Evolutionary conservation across 2,888 invertebrate species (phyloP).

Genomic region (Diadromus collaris): DNA sequence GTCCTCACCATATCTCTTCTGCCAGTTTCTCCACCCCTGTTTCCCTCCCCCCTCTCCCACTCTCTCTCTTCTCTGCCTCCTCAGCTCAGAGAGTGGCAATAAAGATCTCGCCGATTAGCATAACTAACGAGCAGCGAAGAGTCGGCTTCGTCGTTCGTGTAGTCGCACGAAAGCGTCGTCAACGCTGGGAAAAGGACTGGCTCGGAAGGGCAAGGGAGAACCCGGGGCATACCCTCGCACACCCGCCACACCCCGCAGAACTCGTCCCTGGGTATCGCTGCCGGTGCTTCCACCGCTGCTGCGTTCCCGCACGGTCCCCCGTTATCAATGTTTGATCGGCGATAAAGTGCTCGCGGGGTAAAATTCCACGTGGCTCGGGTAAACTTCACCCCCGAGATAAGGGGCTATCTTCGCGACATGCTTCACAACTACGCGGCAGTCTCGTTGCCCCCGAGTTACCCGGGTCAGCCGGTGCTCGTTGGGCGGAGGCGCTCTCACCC

Average conservation of each 20-base stretch:
- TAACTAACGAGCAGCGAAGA: constrained; percentile 53
- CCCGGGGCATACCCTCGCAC: constrained; percentile 15
- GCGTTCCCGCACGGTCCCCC: constrained; percentile 38
- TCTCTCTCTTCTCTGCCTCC: constrained; percentile 17
- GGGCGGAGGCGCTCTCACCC: constrained; percentile 17
- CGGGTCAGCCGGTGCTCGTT: constrained; percentile 20
- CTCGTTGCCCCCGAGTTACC: constrained; percentile 40
- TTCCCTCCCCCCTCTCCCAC: background rate
- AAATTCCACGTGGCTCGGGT: constrained; percentile 65
- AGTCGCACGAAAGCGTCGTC: constrained; percentile 41
- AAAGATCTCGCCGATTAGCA: constrained; percentile 55
- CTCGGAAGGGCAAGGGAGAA: constrained; percentile 22
- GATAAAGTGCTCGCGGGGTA: constrained; percentile 67
- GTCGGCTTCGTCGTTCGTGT: constrained; percentile 28
- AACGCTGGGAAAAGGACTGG: constrained; percentile 26
- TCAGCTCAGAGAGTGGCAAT: constrained; percentile 41
- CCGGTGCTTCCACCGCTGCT: constrained; percentile 5
- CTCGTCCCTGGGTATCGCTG: constrained; percentile 16
- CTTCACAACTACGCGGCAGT: constrained; percentile 43
- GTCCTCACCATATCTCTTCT: constrained; percentile 17
- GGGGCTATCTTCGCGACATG: constrained; percentile 52
- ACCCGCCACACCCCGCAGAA: constrained; percentile 4
- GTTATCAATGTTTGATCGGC: constrained; percentile 73
- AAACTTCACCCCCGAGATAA: constrained; percentile 59
- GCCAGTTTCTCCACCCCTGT: background rate